Conservation (phyloP, 2,113 vertebrate species). For the Ceyx margarethae region DNA sequence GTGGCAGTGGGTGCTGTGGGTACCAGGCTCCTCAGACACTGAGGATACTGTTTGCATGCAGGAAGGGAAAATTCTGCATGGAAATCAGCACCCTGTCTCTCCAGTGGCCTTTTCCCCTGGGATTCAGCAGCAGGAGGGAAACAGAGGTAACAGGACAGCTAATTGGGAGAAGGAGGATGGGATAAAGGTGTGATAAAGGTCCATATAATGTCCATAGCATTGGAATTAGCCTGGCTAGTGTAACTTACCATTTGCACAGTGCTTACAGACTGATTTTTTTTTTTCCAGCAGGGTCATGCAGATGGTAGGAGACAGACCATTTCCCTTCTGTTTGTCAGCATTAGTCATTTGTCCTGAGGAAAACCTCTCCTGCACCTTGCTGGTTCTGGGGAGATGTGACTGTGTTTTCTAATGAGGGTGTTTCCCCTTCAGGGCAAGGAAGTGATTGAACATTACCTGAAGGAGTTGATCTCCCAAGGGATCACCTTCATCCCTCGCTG, state of each 20-base stretch:
- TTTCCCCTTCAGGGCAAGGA: slow-evolving; percentile 80
- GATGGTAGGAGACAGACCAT: background rate
- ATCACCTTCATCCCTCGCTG: slow-evolving; percentile 81
- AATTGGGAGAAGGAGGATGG: background rate
- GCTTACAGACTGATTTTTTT: background rate
- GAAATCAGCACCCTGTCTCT: background rate
- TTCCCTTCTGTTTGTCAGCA: background rate
- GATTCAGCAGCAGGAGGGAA: too few species aligned
- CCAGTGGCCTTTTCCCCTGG: background rate
- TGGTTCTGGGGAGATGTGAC: background rate
- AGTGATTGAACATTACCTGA: slow-evolving; percentile 84
- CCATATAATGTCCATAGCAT: background rate
- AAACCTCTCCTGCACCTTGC: background rate
- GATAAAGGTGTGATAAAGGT: background rate
- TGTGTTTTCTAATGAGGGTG: background rate
- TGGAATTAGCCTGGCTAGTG: background rate
- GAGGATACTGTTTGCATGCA: background rate
- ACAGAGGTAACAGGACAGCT: background rate
- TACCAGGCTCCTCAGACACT: background rate
- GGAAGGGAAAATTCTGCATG: background rate
- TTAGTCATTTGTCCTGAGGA: background rate
- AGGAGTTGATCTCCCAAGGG: slow-evolving; percentile 81
- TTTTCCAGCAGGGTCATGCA: background rate
- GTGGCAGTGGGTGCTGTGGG: background rate
- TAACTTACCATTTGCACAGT: background rate